Evolutionary conservation across 2,113 vertebrate species (phyloP), one percentile per base, ranked within the genome.

Genomic region (Alethe diademata): DNA sequence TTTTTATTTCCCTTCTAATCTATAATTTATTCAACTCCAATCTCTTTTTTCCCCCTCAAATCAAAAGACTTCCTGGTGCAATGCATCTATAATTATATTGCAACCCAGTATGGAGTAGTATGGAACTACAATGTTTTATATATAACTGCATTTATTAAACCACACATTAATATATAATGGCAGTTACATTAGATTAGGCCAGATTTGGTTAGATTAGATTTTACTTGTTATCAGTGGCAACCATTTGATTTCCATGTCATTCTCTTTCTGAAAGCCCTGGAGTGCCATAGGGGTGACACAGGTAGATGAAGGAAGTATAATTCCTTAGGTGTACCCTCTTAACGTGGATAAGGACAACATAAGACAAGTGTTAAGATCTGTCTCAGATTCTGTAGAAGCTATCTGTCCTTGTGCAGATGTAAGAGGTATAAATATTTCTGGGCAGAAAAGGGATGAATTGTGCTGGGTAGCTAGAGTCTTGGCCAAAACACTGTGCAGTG

Each of bases 1-100:
- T 92, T 88, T 33, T 91, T 86, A 87, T 54, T 88, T 79, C 42
- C 18, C 12, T 80, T 91, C 76, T 78, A 92, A 86, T 92, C 75
- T 74, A 43, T 78, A 90, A 90, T 92, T 93, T 95, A 74, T 96
- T 92, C 10, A 38, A 64, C 17, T 72, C 72, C 47, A 58, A 22
- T 23, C 11, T 86, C 58, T 70, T 94, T 88, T 72, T 54, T 2
- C 7, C 17, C 8, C 4, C 31, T 70, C 60, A 93, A 86, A 91
- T 90, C 57, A 85, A 47, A 92, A 65, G 28, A 17, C 29, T 62
- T 92, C 28, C 14, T 75, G 13, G 29, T 86, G 64, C 26, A 73
- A 57, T 45, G 38, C 20, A 54, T 76, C 29, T 80, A 45, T 54
- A 83, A 80, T 83, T 58, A 60, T 35, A 79, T 69, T 81, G 10